Conservation (phyloP, 2,113 vertebrate genomes). For the Sceloporus tristichus region DNA sequence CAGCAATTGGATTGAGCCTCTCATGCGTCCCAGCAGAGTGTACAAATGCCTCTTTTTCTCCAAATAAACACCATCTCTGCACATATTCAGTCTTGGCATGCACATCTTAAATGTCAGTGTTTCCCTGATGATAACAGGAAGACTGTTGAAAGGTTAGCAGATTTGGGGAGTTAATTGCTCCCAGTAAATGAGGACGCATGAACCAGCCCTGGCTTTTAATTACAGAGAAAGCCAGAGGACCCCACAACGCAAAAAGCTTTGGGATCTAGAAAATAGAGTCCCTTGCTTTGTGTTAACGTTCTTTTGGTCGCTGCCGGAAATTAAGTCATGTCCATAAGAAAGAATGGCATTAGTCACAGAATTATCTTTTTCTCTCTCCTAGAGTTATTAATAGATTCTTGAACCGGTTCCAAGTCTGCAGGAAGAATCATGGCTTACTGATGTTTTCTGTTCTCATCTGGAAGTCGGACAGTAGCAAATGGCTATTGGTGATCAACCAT, state of each 20-base stretch:
- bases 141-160: constrained; percentile 70
- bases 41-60: constrained; percentile 42
- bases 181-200: constrained; percentile 49
- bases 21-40: constrained; percentile 20
- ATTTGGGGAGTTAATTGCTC: constrained; percentile 69
- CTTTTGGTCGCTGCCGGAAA: constrained; percentile 22
- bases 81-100: constrained; percentile 54
- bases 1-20: too few relatives aligned
- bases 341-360: constrained; percentile 38
- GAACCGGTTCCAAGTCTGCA: constrained; percentile 25
- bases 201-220: constrained; percentile 26
- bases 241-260: constrained; percentile 3
- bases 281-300: background rate
- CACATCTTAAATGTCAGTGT: constrained; percentile 78
- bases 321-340: constrained; percentile 39
- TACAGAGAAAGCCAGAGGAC: constrained; percentile 10
- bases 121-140: constrained; percentile 64
- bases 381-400: constrained; percentile 41
- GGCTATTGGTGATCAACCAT: constrained; percentile 47
- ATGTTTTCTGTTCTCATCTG: background rate
- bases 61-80: constrained; percentile 64
- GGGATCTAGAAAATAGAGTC: background rate
- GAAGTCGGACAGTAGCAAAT: constrained; percentile 33
- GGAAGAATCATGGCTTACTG: constrained; percentile 29
- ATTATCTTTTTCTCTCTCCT: constrained; percentile 11